phyloP scores from a whole-genome alignment of 2,797 vertebrate species.

The Neosalanx taihuensis region DNA sequence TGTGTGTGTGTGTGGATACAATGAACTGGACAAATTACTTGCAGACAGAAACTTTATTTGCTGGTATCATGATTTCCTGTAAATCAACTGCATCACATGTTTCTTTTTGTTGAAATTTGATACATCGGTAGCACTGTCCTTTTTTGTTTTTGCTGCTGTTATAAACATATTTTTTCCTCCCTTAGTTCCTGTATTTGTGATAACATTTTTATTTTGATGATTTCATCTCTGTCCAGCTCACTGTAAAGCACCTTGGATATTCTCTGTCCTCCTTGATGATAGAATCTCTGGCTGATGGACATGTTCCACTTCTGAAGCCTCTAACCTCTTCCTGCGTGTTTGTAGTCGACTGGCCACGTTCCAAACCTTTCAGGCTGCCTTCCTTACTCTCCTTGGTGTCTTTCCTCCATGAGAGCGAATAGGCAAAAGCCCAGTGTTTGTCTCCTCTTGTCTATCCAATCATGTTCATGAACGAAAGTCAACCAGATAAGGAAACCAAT shows the following conservation, averaged over 20 bases:
- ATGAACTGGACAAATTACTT: conserved; percentile 62
- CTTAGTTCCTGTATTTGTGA: neutral
- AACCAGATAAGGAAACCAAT: conserved; percentile 21
- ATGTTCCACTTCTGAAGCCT: conserved; percentile 38
- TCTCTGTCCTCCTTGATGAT: conserved; percentile 29
- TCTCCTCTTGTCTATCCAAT: conserved; percentile 25
- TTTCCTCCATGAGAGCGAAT: conserved; percentile 46
- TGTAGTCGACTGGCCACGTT: conserved; percentile 18
- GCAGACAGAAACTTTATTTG: conserved; percentile 14
- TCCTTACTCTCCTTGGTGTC: conserved; percentile 25
- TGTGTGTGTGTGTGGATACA: conserved; percentile 50
- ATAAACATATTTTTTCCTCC: neutral
- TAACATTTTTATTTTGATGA: conserved; percentile 8
- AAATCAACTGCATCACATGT: neutral
- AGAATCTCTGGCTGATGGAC: conserved; percentile 46
- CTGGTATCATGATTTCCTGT: conserved; percentile 8
- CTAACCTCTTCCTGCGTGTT: conserved; percentile 35
- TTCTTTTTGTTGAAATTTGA: neutral
- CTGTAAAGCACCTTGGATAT: conserved; percentile 57
- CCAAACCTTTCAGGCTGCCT: conserved; percentile 43
- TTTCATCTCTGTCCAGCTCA: conserved; percentile 66
- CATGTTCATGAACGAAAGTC: conserved; percentile 53
- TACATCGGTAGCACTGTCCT: conserved; percentile 10
- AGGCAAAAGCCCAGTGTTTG: conserved; percentile 26
- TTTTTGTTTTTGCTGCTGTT: neutral